Evolutionary conservation across 2,113 vertebrate genomes (phyloP).

Genomic region (Gnathonemus echidnorhynchus): DNA sequence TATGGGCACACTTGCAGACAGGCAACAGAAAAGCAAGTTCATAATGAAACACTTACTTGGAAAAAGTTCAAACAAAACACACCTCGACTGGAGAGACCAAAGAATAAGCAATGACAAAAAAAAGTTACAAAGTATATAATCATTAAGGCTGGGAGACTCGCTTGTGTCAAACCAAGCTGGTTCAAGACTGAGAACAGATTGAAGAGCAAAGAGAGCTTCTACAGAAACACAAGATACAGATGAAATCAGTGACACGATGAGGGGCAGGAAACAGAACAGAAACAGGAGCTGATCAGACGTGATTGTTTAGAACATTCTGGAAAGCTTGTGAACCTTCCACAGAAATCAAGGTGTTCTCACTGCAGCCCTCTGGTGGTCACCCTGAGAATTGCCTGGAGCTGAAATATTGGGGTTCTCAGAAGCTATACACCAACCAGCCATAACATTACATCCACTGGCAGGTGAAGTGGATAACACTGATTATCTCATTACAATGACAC

Average conservation of each 20-base stretch:
- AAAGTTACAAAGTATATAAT: background rate
- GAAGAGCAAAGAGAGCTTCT: background rate
- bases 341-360: background rate
- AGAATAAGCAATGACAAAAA: background rate
- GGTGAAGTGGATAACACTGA: background rate
- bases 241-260: background rate
- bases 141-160: background rate
- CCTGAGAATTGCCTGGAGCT: background rate
- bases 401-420: background rate
- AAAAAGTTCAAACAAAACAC: background rate
- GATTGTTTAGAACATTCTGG: background rate
- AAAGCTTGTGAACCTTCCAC: background rate
- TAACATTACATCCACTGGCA: background rate
- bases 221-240: background rate
- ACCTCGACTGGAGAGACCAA: background rate
- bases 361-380: background rate
- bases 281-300: background rate
- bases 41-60: background rate
- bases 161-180: background rate
- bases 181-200: background rate
- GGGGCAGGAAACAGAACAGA: background rate
- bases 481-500: background rate
- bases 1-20: background rate
- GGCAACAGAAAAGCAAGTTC: background rate
- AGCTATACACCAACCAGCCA: background rate